Evolutionary conservation across 2,888 invertebrate genomes (phyloP).

Genomic region (Cheilosia impressa): DNA sequence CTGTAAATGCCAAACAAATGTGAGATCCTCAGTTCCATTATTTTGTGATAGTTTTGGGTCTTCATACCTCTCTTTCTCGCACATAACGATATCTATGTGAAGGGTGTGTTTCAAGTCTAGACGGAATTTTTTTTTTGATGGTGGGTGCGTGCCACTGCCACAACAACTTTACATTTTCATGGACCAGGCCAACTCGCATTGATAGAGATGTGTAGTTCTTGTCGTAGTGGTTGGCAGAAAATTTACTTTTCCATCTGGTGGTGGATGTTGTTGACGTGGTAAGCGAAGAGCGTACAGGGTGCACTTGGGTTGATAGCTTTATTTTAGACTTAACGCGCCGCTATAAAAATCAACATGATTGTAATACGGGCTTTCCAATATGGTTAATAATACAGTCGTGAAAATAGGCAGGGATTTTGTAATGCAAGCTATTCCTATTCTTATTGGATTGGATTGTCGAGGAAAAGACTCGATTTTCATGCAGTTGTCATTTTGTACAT

Average conservation of each 20-base stretch:
- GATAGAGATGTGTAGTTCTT: background rate
- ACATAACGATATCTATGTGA: background rate
- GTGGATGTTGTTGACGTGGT: background rate
- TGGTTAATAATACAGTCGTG: too few species aligned
- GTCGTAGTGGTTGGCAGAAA: background rate
- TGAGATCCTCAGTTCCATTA: slow-evolving; percentile 18
- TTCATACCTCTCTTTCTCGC: slow-evolving; percentile 65
- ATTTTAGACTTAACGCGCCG: background rate
- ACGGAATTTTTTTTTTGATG: slow-evolving; percentile 37
- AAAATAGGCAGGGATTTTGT: too few species aligned
- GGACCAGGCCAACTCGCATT: slow-evolving; percentile 12
- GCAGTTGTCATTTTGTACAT: too few species aligned
- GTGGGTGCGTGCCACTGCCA: slow-evolving; percentile 8
- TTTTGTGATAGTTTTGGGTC: slow-evolving; percentile 35
- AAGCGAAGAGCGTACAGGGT: background rate
- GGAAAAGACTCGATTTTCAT: too few species aligned
- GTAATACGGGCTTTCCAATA: too few species aligned
- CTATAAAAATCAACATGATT: too few species aligned
- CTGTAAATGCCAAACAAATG: slow-evolving; percentile 67
- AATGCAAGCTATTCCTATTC: too few species aligned
- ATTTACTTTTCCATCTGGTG: slow-evolving; percentile 26
- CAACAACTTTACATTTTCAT: slow-evolving; percentile 56
- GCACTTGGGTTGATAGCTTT: background rate
- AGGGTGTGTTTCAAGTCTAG: slow-evolving; percentile 68
- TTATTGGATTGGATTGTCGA: too few species aligned